Evolutionary conservation across 2,888 invertebrate genomes (phyloP).

Genomic region (Pristionchus entomophagus): DNA sequence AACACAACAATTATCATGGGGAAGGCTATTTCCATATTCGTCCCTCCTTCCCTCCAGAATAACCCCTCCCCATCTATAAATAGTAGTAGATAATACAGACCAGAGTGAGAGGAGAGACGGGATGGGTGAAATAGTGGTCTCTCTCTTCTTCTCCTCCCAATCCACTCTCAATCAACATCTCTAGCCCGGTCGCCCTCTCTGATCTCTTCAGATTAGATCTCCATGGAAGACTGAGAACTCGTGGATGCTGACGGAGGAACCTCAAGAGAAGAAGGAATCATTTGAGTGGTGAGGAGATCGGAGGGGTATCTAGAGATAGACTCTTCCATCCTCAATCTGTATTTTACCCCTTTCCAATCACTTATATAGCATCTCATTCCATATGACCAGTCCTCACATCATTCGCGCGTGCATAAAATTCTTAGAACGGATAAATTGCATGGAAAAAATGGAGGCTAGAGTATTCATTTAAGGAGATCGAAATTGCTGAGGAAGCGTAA

Average conservation of each 20-base stretch:
- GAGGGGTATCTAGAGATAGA: too few species aligned
- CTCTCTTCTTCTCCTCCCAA: slow-evolving; percentile 71
- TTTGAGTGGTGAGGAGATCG: too few species aligned
- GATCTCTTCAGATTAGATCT: slow-evolving; percentile 89
- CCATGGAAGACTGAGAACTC: slow-evolving; percentile 88
- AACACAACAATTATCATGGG: not conserved
- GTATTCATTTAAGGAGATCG: not conserved
- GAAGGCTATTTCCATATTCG: not conserved
- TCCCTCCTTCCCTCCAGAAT: not conserved
- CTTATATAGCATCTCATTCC: too few species aligned
- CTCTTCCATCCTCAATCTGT: too few species aligned
- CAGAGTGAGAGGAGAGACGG: slow-evolving; percentile 73
- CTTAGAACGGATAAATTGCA: not conserved
- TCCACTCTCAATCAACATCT: slow-evolving; percentile 77
- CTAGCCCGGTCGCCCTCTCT: slow-evolving; percentile 94
- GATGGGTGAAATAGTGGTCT: slow-evolving; percentile 72
- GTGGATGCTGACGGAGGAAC: slow-evolving; percentile 95
- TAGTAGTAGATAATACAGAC: slow-evolving; percentile 54
- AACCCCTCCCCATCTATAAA: slow-evolving; percentile 48
- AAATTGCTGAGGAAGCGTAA: not conserved
- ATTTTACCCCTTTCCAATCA: too few species aligned
- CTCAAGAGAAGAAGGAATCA: slow-evolving; percentile 76
- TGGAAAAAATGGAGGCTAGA: not conserved
- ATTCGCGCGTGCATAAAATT: too few species aligned
- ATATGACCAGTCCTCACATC: not conserved